These are phyloP conservation scores for Drosophila ananassae DNA, from an alignment of 1,140 invertebrate genomes.

Conservation along the genomic window DNA sequence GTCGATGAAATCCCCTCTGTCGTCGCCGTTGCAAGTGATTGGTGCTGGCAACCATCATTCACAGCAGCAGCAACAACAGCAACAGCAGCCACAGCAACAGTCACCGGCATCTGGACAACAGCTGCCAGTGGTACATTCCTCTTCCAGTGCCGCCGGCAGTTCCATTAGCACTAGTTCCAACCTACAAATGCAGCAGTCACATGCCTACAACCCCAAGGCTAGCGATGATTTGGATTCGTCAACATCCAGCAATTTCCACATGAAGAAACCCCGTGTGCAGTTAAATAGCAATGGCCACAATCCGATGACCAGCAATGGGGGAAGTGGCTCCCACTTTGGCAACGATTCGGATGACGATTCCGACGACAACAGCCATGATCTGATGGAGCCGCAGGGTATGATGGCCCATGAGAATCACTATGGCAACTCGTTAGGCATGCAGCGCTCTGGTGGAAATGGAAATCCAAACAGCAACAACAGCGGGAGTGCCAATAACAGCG, in stretches of 20 bases:
- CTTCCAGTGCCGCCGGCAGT: conserved; percentile 48
- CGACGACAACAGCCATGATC: conserved; percentile 68
- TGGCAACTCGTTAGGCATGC: conserved; percentile 47
- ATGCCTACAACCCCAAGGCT: conserved; percentile 58
- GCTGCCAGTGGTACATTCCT: conserved; percentile 63
- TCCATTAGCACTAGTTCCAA: conserved; percentile 26
- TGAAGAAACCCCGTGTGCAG: conserved; percentile 73
- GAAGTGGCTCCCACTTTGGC: conserved; percentile 54
- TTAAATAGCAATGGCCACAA: conserved; percentile 53
- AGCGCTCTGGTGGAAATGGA: conserved; percentile 37
- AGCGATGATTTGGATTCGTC: conserved; percentile 71
- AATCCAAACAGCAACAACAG: conserved; percentile 40
- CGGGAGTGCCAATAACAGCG: conserved; percentile 35
- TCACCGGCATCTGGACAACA: conserved; percentile 30
- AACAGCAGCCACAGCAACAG: conserved; percentile 50
- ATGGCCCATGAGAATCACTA: conserved; percentile 67
- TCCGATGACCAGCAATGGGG: conserved; percentile 54
- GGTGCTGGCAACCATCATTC: conserved; percentile 30
- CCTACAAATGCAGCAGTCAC: conserved; percentile 48
- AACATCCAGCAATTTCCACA: conserved; percentile 60
- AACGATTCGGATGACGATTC: conserved; percentile 78
- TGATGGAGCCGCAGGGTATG: conserved; percentile 61
- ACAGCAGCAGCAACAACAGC: conserved; percentile 48
- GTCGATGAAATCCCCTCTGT: conserved; percentile 80
- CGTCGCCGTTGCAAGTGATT: conserved; percentile 65